These are phyloP conservation scores for Lasioglossum villosulum DNA, from an alignment of 2,888 invertebrate species.

Conservation along the genomic window DNA sequence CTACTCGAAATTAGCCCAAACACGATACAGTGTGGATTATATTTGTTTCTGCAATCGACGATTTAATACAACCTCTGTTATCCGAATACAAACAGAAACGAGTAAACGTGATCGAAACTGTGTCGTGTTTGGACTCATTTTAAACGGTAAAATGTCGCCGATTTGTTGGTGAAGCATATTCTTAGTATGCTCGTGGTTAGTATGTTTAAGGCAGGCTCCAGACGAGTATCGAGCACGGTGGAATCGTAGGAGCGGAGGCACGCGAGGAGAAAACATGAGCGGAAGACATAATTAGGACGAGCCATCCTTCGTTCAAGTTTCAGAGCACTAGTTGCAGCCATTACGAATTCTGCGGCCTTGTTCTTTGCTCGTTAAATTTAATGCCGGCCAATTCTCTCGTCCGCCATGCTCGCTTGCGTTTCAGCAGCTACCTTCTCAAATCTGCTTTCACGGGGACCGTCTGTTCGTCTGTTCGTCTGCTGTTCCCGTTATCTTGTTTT, in stretches of 20 bases:
- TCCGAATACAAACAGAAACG: not conserved
- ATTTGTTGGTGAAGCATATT: too few relatives aligned
- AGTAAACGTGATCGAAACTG: not conserved
- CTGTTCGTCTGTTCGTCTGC: conserved; percentile 16
- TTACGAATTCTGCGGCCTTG: conserved; percentile 60
- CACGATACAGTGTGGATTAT: not conserved
- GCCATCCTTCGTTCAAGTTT: conserved; percentile 43
- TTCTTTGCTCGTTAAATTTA: conserved; percentile 43
- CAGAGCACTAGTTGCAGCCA: conserved; percentile 33
- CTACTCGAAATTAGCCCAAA: not conserved
- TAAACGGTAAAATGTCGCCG: not conserved
- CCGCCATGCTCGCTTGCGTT: conserved; percentile 12
- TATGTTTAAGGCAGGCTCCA: not conserved
- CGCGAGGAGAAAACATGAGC: conserved; percentile 23
- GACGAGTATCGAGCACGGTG: not conserved
- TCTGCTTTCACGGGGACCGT: conserved; percentile 31
- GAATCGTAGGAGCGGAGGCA: conserved; percentile 7
- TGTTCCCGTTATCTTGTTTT: not conserved
- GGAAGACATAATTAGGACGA: conserved; percentile 38
- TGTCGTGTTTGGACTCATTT: not conserved
- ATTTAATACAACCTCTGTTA: not conserved
- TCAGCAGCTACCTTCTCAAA: conserved; percentile 24
- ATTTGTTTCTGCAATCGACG: not conserved
- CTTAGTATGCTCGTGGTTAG: not conserved
- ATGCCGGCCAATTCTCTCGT: conserved; percentile 22